Conservation (phyloP, 2,888 invertebrate species). For the Lasioglossum zephyrum region DNA sequence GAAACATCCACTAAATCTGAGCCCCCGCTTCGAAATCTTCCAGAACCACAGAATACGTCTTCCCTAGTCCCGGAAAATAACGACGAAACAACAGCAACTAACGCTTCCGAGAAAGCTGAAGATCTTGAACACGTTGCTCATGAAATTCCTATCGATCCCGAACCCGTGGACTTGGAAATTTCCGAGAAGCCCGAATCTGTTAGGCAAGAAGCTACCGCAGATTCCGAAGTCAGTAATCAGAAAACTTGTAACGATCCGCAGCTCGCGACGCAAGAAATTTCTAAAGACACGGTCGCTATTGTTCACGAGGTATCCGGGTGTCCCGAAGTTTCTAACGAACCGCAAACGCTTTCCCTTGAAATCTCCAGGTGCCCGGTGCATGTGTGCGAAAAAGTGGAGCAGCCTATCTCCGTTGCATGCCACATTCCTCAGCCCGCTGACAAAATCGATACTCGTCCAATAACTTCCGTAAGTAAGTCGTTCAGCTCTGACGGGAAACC, state of each 20-base stretch:
- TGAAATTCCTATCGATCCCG: not conserved
- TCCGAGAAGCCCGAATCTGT: not conserved
- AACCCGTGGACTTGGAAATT: not conserved
- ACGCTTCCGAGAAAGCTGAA: not conserved
- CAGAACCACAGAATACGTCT: not conserved
- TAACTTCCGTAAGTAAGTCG: slow-evolving; percentile 20
- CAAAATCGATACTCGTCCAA: slow-evolving; percentile 54
- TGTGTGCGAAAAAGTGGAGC: slow-evolving; percentile 66
- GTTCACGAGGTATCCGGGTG: not conserved
- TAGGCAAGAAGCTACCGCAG: not conserved
- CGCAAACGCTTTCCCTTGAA: slow-evolving; percentile 30
- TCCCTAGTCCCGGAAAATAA: not conserved
- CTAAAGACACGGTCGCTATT: not conserved
- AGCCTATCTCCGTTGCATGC: slow-evolving; percentile 62
- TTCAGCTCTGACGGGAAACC: not conserved
- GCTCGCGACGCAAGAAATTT: not conserved
- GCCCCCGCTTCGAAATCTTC: no score
- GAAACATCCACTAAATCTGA: not conserved
- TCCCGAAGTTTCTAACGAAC: slow-evolving; percentile 4
- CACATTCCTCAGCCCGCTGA: slow-evolving; percentile 44
- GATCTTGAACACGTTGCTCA: not conserved
- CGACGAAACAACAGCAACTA: not conserved
- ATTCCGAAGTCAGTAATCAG: not conserved
- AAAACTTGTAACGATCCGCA: slow-evolving; percentile 4
- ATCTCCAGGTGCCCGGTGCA: slow-evolving; percentile 42